Conservation (phyloP, 2,797 vertebrate species). For the Notolepis coatsorum region DNA sequence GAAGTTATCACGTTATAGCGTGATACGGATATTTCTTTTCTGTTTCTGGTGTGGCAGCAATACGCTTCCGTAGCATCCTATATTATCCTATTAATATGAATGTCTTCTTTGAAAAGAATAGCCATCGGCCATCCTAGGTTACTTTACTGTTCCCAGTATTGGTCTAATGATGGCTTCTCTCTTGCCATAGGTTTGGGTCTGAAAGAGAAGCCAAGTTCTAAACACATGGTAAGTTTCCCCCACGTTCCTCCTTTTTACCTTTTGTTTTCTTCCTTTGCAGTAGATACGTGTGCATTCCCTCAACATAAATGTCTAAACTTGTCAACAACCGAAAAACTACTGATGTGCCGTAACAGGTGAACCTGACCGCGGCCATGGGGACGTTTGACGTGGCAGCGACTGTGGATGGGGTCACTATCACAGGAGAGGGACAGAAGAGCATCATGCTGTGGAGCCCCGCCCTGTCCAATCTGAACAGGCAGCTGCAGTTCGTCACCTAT, state of each 20-base stretch:
- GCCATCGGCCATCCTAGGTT: too few species aligned
- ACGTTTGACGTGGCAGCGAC: conserved; percentile 86
- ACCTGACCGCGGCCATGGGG: conserved; percentile 84
- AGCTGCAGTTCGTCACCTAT: conserved; percentile 90
- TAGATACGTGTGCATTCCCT: not conserved
- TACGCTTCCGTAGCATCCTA: too few species aligned
- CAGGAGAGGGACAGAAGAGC: conserved; percentile 77
- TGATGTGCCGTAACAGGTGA: conserved; percentile 75
- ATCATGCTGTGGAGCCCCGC: conserved; percentile 77
- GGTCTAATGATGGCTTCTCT: not conserved
- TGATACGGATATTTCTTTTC: too few species aligned
- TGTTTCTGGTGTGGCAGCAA: too few species aligned
- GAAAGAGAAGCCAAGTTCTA: conserved; percentile 52
- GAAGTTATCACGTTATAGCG: too few species aligned
- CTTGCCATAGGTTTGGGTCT: conserved; percentile 74
- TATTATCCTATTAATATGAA: too few species aligned
- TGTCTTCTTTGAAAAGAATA: not conserved
- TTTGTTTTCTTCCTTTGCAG: not conserved
- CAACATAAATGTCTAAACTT: not conserved
- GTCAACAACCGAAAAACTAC: not conserved
- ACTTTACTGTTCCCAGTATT: too few species aligned
- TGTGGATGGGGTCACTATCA: conserved; percentile 81
- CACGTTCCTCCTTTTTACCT: not conserved
- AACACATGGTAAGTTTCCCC: conserved; percentile 64
- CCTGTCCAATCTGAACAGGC: conserved; percentile 85